A percentile compares a stretch with the other conserved stretches of the same genome.
Evolutionary conservation across 92 coral and sea anemone genomes (phyloP).

Genomic region (Actinostola sp.): DNA sequence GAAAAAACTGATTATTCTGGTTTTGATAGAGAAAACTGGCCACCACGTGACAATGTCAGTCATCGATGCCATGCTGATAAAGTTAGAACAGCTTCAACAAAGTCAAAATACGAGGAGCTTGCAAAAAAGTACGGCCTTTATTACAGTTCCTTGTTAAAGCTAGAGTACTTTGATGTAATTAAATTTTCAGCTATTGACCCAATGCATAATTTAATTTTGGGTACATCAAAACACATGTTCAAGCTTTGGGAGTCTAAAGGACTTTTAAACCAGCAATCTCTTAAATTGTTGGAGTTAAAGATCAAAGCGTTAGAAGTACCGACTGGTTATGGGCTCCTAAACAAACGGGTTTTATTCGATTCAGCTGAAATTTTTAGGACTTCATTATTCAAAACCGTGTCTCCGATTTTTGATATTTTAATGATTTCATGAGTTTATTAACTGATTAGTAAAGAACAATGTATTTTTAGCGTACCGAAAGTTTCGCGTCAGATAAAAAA

Average conservation of each 20-base stretch:
- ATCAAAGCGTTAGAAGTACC: too few relatives aligned
- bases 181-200: slow-evolving; percentile 28
- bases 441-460: too few relatives aligned
- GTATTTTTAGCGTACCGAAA: too few relatives aligned
- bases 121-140: slow-evolving; percentile 43
- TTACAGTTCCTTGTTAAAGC: slow-evolving; percentile 23
- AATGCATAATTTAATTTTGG: slow-evolving; percentile 45
- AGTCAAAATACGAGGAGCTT: slow-evolving; percentile 23
- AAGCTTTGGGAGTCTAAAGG: slow-evolving; percentile 38
- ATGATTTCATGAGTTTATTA: too few relatives aligned
- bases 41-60: slow-evolving; percentile 17
- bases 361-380: too few relatives aligned
- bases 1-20: slow-evolving; percentile 31
- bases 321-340: too few relatives aligned
- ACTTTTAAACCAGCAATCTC: slow-evolving; percentile 11
- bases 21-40: slow-evolving; percentile 29
- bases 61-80: slow-evolving; percentile 29
- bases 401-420: too few relatives aligned
- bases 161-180: slow-evolving; percentile 41
- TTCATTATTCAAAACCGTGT: too few relatives aligned
- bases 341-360: too few relatives aligned
- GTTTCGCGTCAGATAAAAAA: too few relatives aligned
- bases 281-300: slow-evolving; percentile 26
- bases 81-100: slow-evolving; percentile 28
- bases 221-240: slow-evolving; percentile 40